phyloP scores from a whole-genome alignment of 1,140 invertebrate genomes.

The Oedothorax gibbosus region DNA sequence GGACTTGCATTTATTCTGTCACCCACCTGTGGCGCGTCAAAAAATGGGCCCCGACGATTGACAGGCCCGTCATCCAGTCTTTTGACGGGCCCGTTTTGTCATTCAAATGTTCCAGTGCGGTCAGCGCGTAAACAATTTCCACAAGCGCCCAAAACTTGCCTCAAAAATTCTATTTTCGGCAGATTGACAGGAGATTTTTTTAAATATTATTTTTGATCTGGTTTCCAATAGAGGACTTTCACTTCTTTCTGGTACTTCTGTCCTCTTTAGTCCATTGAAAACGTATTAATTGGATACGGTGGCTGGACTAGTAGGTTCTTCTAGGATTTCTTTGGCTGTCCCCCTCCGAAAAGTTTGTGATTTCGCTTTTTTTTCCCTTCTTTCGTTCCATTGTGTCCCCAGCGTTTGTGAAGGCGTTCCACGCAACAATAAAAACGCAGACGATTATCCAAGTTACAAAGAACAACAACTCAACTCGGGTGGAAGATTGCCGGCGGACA shows the following conservation, averaged over 20 bases:
- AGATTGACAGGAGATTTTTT: not conserved
- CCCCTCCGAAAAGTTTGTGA: not conserved
- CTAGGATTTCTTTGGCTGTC: not conserved
- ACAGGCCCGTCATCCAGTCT: conserved; percentile 13
- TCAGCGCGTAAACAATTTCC: conserved; percentile 25
- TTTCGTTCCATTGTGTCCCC: not conserved
- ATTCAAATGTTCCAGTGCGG: conserved; percentile 19
- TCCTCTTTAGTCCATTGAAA: conserved; percentile 14
- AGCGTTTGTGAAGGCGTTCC: conserved; percentile 6
- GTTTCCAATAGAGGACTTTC: conserved; percentile 1
- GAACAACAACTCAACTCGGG: conserved; percentile 25
- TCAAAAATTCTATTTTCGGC: conserved; percentile 14
- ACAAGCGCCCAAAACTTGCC: not conserved
- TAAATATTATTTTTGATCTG: not conserved
- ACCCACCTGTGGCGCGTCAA: conserved; percentile 1
- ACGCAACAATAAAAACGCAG: conserved; percentile 28
- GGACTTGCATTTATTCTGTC: not conserved
- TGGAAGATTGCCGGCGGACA: conserved; percentile 13
- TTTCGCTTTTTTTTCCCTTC: not conserved
- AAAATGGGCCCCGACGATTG: not conserved
- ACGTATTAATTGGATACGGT: conserved; percentile 20
- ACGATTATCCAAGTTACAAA: conserved; percentile 26
- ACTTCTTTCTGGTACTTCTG: conserved; percentile 5
- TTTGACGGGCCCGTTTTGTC: conserved; percentile 26
- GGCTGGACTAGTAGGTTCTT: not conserved